phyloP scores from a whole-genome alignment of 2,113 vertebrate species.

The Brachyistius frenatus region DNA sequence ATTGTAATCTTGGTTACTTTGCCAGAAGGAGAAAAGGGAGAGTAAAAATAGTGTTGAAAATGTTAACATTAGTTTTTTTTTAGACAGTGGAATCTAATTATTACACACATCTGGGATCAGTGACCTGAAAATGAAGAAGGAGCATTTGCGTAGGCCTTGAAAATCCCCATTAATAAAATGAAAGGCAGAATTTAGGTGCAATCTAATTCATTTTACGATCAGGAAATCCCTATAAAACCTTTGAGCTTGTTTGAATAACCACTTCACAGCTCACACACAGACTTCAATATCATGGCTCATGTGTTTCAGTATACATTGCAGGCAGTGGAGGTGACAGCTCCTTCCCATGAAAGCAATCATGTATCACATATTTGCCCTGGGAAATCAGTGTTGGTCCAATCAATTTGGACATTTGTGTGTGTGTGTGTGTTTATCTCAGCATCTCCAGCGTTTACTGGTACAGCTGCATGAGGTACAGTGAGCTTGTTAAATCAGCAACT shows the following conservation, averaged over 20 bases:
- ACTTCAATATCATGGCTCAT: constrained; percentile 58
- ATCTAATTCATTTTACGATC: constrained; percentile 53
- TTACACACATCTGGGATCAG: constrained; percentile 11
- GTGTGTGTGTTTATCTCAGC: constrained; percentile 36
- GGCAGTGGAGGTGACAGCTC: constrained; percentile 46
- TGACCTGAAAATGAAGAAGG: neutral
- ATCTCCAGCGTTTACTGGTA: constrained; percentile 43
- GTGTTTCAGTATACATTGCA: constrained; percentile 53
- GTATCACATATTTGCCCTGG: constrained; percentile 67
- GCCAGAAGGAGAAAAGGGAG: neutral
- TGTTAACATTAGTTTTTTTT: constrained; percentile 8
- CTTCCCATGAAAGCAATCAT: constrained; percentile 63
- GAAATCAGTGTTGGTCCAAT: constrained; percentile 74
- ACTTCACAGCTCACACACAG: neutral
- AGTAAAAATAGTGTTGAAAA: neutral
- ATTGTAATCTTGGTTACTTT: neutral
- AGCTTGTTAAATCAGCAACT: constrained; percentile 65
- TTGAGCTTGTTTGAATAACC: constrained; percentile 28
- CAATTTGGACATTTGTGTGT: constrained; percentile 53
- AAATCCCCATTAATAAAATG: constrained; percentile 26
- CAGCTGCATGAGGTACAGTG: constrained; percentile 45
- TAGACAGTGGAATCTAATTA: constrained; percentile 18
- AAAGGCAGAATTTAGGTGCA: constrained; percentile 18
- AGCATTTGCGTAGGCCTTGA: neutral
- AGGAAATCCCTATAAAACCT: constrained; percentile 50